Evolutionary conservation across 1,140 invertebrate genomes (phyloP).

Genomic region (Pseudomyrmex gracilis): DNA sequence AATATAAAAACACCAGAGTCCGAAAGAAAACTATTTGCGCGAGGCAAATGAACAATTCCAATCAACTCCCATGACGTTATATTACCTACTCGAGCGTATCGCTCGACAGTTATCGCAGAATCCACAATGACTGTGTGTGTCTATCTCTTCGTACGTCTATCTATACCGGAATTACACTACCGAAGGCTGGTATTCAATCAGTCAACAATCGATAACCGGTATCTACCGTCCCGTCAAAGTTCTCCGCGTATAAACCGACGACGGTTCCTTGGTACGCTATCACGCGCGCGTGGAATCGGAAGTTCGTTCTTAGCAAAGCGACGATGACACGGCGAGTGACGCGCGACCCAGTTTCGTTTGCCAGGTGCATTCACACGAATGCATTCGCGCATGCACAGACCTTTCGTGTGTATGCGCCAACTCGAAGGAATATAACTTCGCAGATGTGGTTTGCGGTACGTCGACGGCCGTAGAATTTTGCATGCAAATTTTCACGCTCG

Average conservation of each 20-base stretch:
- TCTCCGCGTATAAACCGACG: constrained; percentile 13
- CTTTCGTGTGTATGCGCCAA: background rate
- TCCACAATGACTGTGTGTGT: constrained; percentile 14
- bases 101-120: constrained; percentile 26
- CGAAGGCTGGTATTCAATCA: constrained; percentile 15
- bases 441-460: constrained; percentile 30
- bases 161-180: constrained; percentile 37
- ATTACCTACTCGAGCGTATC: constrained; percentile 49
- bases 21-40: constrained; percentile 12
- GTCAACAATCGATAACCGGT: constrained; percentile 34
- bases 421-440: constrained; percentile 22
- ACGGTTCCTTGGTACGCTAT: background rate
- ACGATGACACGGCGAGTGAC: constrained; percentile 23
- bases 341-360: constrained; percentile 40
- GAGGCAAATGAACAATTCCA: constrained; percentile 38
- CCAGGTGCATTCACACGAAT: constrained; percentile 34
- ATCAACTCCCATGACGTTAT: constrained; percentile 40
- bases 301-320: constrained; percentile 18
- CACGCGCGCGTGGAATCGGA: background rate
- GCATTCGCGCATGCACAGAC: constrained; percentile 1
- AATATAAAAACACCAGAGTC: too few species aligned
- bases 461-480: constrained; percentile 9
- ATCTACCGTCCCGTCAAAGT: background rate
- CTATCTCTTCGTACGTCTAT: constrained; percentile 23
- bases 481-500: constrained; percentile 59